Evolutionary conservation across 2,113 vertebrate genomes (phyloP).

Genomic region (Trochalopteron elliotii): DNA sequence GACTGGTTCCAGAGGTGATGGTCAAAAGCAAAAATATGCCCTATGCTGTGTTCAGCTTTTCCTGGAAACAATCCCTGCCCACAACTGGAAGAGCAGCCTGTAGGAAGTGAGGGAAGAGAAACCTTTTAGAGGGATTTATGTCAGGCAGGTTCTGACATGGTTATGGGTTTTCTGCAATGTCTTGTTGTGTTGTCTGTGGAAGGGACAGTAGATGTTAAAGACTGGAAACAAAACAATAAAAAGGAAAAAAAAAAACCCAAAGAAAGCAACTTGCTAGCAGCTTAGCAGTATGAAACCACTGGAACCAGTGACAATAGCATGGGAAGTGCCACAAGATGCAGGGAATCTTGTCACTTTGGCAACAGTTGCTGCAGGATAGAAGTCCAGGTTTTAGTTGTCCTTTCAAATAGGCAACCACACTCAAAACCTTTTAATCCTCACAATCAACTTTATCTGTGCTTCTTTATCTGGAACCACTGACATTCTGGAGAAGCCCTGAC

Average conservation of each 20-base stretch:
- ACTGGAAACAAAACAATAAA: not conserved
- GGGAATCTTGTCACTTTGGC: not conserved
- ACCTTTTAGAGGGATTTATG: not conserved
- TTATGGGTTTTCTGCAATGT: not conserved
- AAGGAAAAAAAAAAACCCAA: rapidly evolving
- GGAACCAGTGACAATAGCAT: not conserved
- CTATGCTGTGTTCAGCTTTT: not conserved
- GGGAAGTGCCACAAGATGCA: not conserved
- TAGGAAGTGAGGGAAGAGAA: not conserved
- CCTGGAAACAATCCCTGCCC: not conserved
- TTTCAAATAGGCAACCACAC: not conserved
- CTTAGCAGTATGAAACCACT: not conserved
- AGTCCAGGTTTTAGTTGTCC: not conserved
- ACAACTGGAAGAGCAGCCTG: not conserved
- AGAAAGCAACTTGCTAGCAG: not conserved
- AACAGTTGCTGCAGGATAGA: not conserved
- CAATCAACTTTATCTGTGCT: not conserved
- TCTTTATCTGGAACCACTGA: not conserved
- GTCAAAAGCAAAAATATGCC: not conserved
- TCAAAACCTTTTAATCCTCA: not conserved
- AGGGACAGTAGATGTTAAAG: not conserved
- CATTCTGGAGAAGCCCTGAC: not conserved
- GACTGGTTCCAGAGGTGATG: not conserved
- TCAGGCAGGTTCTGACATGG: not conserved
- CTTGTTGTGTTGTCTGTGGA: not conserved